phyloP scores from a whole-genome alignment of 2,888 invertebrate species.

The Phaedon cochleariae region DNA sequence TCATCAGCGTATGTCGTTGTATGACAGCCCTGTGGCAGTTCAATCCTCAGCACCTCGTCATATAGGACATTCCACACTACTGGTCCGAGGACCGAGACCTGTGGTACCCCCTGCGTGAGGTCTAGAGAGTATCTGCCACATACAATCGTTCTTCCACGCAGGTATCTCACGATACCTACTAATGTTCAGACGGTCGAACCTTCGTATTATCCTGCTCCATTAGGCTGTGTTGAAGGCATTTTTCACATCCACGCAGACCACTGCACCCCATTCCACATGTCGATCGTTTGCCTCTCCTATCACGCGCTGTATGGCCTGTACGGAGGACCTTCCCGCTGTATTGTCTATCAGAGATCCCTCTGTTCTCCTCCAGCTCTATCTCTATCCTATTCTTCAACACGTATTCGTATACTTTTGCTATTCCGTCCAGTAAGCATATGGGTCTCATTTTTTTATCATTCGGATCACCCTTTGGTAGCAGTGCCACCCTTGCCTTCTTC shows the following conservation, averaged over 20 bases:
- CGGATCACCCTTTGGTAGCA: not conserved
- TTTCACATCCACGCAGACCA: not conserved
- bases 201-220: too few relatives aligned
- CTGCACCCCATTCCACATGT: not conserved
- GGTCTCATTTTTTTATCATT: conserved; percentile 5
- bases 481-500: not conserved
- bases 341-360: conserved; percentile 16
- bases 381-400: conserved; percentile 10
- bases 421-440: conserved; percentile 12
- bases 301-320: conserved; percentile 8
- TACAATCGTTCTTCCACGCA: too few relatives aligned
- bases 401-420: conserved; percentile 24
- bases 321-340: conserved; percentile 13
- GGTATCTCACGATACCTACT: too few relatives aligned
- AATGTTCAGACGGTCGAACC: too few relatives aligned
- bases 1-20: too few relatives aligned
- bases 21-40: too few relatives aligned
- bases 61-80: conserved; percentile 20
- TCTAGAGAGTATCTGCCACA: too few relatives aligned
- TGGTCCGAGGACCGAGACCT: conserved; percentile 1
- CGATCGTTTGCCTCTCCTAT: not conserved
- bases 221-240: too few relatives aligned
- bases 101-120: not conserved
- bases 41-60: conserved; percentile 24
- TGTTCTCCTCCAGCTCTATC: conserved; percentile 14